Percentiles rank a stretch among this genome's conserved stretches.
These are phyloP conservation scores for Coleophora flavipennella DNA, from an alignment of 2,888 invertebrate species.

Conservation along the genomic window DNA sequence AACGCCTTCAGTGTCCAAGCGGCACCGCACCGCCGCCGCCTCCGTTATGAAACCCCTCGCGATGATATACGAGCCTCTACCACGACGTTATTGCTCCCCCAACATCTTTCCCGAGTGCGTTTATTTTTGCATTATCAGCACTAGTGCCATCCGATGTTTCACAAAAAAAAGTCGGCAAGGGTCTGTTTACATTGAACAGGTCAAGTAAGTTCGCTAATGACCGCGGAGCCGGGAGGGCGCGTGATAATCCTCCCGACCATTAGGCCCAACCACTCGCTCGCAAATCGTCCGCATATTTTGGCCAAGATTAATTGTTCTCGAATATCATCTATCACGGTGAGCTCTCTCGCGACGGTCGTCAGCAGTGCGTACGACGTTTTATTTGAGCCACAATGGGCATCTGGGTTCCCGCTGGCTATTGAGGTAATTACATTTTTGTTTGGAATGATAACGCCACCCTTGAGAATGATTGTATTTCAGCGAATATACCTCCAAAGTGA, in stretches of 20 bases:
- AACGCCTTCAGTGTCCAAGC: slow-evolving; percentile 65
- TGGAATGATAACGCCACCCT: slow-evolving; percentile 31
- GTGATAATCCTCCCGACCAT: slow-evolving; percentile 67
- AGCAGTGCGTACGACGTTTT: slow-evolving; percentile 68
- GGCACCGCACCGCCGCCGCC: slow-evolving; percentile 34
- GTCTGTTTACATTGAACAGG: slow-evolving; percentile 7
- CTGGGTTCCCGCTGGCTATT: slow-evolving; percentile 40
- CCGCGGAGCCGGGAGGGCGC: slow-evolving; percentile 41
- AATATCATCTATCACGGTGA: slow-evolving; percentile 72
- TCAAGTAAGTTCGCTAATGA: slow-evolving; percentile 54
- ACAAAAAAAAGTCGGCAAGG: background rate
- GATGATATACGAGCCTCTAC: slow-evolving; percentile 55
- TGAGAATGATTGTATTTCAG: slow-evolving; percentile 21
- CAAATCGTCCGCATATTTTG: slow-evolving; percentile 73
- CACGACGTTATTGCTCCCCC: slow-evolving; percentile 56
- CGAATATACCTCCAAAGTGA: slow-evolving; percentile 23
- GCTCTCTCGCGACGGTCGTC: slow-evolving; percentile 64
- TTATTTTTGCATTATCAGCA: slow-evolving; percentile 24
- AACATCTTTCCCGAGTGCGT: slow-evolving; percentile 45
- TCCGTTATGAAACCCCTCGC: slow-evolving; percentile 60
- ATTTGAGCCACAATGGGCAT: slow-evolving; percentile 57
- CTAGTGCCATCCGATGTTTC: background rate
- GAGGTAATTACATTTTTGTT: slow-evolving; percentile 58
- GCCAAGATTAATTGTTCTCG: slow-evolving; percentile 71
- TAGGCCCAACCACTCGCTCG: slow-evolving; percentile 69